These are phyloP conservation scores for Netelia fuscicornis DNA, from an alignment of 2,888 invertebrate species.

Conservation along the genomic window DNA sequence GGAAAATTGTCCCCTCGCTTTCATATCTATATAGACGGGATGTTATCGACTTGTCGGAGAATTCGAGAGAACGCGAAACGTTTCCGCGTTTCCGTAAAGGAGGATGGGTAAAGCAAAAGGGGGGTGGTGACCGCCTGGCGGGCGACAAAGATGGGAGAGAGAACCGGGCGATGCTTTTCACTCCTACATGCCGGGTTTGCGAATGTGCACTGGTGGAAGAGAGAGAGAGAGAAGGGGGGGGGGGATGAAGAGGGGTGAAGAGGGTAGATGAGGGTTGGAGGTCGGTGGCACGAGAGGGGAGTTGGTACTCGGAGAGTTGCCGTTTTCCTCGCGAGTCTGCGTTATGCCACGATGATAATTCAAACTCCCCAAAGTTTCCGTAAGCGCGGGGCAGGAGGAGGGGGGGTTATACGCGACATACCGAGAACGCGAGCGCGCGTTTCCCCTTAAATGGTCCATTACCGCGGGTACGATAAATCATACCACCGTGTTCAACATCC, in stretches of 20 bases:
- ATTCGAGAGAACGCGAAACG: conserved; percentile 61
- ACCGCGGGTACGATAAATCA: conserved; percentile 63
- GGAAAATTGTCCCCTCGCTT: conserved; percentile 33
- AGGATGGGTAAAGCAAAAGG: neutral
- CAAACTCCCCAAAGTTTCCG: conserved; percentile 65
- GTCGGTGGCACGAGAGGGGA: neutral
- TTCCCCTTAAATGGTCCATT: conserved; percentile 65
- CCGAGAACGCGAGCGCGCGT: neutral
- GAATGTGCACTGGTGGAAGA: conserved; percentile 1
- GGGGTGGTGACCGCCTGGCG: conserved; percentile 39
- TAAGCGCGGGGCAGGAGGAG: neutral
- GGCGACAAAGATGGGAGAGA: conserved; percentile 43
- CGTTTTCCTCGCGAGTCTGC: conserved; percentile 23
- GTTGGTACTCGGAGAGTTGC: conserved; percentile 8
- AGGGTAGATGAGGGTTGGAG: neutral
- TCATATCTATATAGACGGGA: conserved; percentile 29
- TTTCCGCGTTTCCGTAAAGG: conserved; percentile 55
- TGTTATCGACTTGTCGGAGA: conserved; percentile 65
- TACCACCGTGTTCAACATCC: neutral
- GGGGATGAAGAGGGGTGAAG: neutral
- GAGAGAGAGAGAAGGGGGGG: neutral
- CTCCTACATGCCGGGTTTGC: conserved; percentile 23
- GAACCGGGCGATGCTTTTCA: conserved; percentile 21
- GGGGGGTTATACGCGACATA: conserved; percentile 21
- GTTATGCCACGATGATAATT: conserved; percentile 63